Conservation (phyloP, 2,797 vertebrate genomes). For the Euphonia xanthogaster region DNA sequence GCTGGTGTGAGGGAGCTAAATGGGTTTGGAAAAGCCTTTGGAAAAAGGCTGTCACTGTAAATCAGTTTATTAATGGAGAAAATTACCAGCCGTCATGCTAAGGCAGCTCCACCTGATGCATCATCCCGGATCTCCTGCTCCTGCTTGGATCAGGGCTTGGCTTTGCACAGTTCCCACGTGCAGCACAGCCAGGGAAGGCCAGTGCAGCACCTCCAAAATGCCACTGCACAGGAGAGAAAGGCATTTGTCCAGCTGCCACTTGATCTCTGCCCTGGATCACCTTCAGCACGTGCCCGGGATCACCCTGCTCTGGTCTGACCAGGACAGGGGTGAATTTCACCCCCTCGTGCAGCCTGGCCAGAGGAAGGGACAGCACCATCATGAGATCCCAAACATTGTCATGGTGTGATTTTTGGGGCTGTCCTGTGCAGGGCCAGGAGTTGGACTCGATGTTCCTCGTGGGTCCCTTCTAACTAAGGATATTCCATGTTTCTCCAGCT, state of each 20-base stretch:
- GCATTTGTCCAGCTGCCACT: neutral
- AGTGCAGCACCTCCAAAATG: neutral
- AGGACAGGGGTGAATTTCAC: neutral
- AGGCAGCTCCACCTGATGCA: neutral
- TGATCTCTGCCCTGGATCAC: neutral
- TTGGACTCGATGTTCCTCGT: fast-evolving
- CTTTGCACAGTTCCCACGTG: neutral
- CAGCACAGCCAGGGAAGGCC: neutral
- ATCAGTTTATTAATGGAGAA: neutral
- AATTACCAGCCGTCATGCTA: neutral
- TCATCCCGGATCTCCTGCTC: neutral
- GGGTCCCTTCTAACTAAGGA: neutral
- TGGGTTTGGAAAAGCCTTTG: neutral
- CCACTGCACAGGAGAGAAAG: neutral
- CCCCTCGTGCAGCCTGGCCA: fast-evolving
- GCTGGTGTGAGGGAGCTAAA: neutral
- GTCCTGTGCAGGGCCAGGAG: neutral
- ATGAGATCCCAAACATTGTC: neutral
- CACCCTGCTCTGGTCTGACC: fast-evolving
- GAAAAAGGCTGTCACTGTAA: neutral
- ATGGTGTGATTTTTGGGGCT: neutral
- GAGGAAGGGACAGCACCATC: fast-evolving
- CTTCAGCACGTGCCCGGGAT: fast-evolving
- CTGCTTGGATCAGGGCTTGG: neutral
- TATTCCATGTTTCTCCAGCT: neutral